Percentiles rank a stretch among this genome's conserved stretches.
These are phyloP conservation scores for Mustelus asterias DNA, from an alignment of 2,113 vertebrate genomes.

Conservation along the genomic window DNA sequence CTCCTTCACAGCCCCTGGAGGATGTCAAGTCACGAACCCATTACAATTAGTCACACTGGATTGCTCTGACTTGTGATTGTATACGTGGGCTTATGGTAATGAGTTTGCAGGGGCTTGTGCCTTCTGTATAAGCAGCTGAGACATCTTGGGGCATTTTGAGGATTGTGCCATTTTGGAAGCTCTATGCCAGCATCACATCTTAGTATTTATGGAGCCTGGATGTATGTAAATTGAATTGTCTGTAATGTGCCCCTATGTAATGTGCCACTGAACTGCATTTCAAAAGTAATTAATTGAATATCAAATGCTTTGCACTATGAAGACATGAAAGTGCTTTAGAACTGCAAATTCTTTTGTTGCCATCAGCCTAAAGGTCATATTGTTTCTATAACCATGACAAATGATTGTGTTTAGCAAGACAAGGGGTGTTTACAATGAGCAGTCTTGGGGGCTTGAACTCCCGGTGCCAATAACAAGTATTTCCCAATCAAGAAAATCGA, in stretches of 20 bases:
- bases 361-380: background rate
- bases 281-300: background rate
- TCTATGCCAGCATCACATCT: background rate
- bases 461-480: background rate
- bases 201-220: background rate
- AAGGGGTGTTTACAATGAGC: background rate
- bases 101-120: background rate
- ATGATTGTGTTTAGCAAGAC: background rate
- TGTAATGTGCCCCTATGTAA: background rate
- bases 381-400: background rate
- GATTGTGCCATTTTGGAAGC: background rate
- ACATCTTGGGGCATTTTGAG: background rate
- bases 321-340: background rate
- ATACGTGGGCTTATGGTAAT: background rate
- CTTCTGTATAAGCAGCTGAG: background rate
- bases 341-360: background rate
- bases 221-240: background rate
- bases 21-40: background rate
- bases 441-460: background rate
- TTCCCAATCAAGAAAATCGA: background rate
- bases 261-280: background rate
- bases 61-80: background rate
- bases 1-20: background rate
- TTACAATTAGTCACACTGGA: background rate
- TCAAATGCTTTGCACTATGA: background rate